phyloP scores from a whole-genome alignment of 2,113 vertebrate genomes.

The Lanius ludovicianus region DNA sequence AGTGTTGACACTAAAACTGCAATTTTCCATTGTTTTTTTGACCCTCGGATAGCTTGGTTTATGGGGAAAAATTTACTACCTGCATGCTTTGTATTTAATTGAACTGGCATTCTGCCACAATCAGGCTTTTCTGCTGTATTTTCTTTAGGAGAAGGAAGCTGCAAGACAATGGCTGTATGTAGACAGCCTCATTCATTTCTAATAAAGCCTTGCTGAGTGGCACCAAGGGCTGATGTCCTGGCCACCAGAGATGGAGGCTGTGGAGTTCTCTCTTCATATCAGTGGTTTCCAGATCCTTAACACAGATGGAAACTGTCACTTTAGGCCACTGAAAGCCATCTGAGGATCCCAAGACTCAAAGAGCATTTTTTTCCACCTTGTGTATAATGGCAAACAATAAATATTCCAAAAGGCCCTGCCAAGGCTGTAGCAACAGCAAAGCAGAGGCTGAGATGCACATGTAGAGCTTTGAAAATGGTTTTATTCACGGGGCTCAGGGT shows the following conservation, averaged over 20 bases:
- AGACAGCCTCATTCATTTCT: not conserved
- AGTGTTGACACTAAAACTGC: not conserved
- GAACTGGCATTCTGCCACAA: not conserved
- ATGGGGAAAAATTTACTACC: not conserved
- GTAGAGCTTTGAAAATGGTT: not conserved
- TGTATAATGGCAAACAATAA: not conserved
- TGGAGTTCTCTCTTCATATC: not conserved
- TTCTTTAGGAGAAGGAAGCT: not conserved
- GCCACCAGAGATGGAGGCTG: not conserved
- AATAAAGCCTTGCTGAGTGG: not conserved
- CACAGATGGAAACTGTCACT: not conserved
- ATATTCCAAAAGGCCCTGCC: not conserved
- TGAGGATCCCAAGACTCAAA: not conserved
- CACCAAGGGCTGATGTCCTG: not conserved
- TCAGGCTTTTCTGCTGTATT: not conserved
- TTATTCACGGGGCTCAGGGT: not conserved
- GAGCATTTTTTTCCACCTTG: not conserved
- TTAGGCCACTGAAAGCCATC: not conserved
- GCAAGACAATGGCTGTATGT: not conserved
- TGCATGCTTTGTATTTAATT: not conserved
- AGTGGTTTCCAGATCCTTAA: not conserved
- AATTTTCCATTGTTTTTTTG: constrained; percentile 1
- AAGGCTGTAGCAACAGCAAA: not conserved
- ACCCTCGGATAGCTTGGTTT: not conserved
- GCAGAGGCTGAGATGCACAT: not conserved